Conservation (phyloP, 1,140 invertebrate genomes). For the Hormaphis cornu region DNA sequence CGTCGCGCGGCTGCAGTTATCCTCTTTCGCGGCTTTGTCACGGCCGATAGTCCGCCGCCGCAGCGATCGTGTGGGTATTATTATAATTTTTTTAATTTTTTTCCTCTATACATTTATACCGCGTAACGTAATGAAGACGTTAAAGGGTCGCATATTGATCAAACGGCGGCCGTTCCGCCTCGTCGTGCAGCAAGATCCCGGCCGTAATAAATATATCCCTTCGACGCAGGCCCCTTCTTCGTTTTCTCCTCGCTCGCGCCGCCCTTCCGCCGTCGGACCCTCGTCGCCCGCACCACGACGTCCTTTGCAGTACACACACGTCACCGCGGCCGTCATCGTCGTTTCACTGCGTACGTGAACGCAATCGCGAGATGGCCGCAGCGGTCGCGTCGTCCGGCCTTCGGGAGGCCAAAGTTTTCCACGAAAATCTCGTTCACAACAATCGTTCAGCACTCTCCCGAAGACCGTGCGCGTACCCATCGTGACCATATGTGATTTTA, state of each 20-base stretch:
- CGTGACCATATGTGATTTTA: too few species aligned
- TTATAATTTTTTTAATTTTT: too few species aligned
- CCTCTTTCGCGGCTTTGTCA: constrained; percentile 19
- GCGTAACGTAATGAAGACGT: constrained; percentile 28
- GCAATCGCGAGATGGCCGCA: too few species aligned
- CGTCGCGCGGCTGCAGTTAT: too few species aligned
- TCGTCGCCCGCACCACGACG: background rate
- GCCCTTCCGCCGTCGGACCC: background rate
- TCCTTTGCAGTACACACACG: background rate
- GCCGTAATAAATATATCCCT: background rate
- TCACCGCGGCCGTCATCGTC: background rate
- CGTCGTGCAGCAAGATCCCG: background rate
- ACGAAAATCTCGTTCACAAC: too few species aligned
- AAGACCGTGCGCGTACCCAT: too few species aligned
- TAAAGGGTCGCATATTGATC: constrained; percentile 32
- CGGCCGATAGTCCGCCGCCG: constrained; percentile 22
- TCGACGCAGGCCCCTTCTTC: background rate
- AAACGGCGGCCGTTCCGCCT: constrained; percentile 16
- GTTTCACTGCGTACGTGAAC: background rate
- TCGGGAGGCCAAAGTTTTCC: too few species aligned
- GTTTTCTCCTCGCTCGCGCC: background rate
- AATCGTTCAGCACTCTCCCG: too few species aligned
- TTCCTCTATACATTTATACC: too few species aligned
- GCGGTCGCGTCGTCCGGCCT: too few species aligned
- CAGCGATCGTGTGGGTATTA: too few species aligned